Percentiles rank a stretch among this genome's conserved stretches.
phyloP scores from a whole-genome alignment of 2,797 vertebrate species.

The Vireo griseus region DNA sequence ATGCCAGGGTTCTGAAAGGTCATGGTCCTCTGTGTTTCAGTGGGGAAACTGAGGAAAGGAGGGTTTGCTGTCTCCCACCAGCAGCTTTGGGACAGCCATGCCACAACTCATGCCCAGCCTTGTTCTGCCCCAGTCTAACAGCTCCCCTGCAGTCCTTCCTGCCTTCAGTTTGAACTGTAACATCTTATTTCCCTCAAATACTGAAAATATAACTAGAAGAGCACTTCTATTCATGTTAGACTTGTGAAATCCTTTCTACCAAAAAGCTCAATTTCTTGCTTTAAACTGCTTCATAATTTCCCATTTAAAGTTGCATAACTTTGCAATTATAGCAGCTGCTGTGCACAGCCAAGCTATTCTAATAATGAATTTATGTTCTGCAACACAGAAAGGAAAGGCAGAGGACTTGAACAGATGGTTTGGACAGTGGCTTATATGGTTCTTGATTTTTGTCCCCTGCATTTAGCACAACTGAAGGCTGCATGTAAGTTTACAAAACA shows the following conservation, averaged over 20 bases:
- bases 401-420: slow-evolving; percentile 51
- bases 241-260: slow-evolving; percentile 14
- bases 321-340: slow-evolving; percentile 48
- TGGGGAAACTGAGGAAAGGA: background rate
- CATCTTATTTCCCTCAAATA: background rate
- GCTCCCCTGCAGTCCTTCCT: background rate
- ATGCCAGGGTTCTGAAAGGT: background rate
- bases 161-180: background rate
- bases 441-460: slow-evolving; percentile 31
- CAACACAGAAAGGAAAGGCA: slow-evolving; percentile 31
- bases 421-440: slow-evolving; percentile 22
- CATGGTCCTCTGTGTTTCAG: background rate
- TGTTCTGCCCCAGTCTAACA: background rate
- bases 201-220: background rate
- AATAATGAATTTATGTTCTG: slow-evolving; percentile 61
- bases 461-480: background rate
- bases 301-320: slow-evolving; percentile 50
- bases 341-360: slow-evolving; percentile 50
- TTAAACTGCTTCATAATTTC: slow-evolving; percentile 39
- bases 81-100: background rate
- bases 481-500: slow-evolving; percentile 45
- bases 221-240: background rate
- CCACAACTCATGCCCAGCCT: background rate
- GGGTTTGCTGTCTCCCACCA: background rate
- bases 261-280: slow-evolving; percentile 22